These are phyloP conservation scores for Drosophila siamana DNA, from an alignment of 2,888 invertebrate species.

Conservation along the genomic window DNA sequence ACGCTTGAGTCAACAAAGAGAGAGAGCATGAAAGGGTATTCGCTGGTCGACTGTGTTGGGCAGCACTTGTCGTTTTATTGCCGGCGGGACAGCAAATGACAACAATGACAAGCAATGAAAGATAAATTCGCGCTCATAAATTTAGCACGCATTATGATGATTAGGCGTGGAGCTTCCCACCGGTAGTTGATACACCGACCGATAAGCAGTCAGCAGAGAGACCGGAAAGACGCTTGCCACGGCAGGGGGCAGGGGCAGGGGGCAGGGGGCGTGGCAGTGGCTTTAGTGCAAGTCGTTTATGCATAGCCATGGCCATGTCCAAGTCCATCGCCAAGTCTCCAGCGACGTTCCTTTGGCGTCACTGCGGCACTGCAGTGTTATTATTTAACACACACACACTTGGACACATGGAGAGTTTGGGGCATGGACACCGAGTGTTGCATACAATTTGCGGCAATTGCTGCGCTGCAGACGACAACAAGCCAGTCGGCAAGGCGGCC, in stretches of 20 bases:
- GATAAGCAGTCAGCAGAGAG: background rate
- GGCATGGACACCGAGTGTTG: conserved; percentile 27
- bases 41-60: background rate
- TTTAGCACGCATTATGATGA: conserved; percentile 41
- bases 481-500: background rate
- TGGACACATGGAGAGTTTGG: background rate
- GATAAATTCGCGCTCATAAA: conserved; percentile 39
- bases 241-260: background rate
- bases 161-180: conserved; percentile 31
- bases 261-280: background rate
- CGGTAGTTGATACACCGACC: conserved; percentile 26
- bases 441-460: conserved; percentile 51
- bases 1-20: background rate
- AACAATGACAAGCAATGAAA: conserved; percentile 27
- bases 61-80: conserved; percentile 16
- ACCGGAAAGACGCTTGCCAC: conserved; percentile 28
- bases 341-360: conserved; percentile 45
- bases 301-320: conserved; percentile 19
- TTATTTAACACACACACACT: conserved; percentile 42
- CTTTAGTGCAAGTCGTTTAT: conserved; percentile 25
- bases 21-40: background rate
- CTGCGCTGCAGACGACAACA: conserved; percentile 31
- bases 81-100: conserved; percentile 6
- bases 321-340: too few relatives aligned
- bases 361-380: conserved; percentile 52